Base-by-base conservation (phyloP, 1,140 invertebrate species). In the Bombus consobrinus region DNA sequence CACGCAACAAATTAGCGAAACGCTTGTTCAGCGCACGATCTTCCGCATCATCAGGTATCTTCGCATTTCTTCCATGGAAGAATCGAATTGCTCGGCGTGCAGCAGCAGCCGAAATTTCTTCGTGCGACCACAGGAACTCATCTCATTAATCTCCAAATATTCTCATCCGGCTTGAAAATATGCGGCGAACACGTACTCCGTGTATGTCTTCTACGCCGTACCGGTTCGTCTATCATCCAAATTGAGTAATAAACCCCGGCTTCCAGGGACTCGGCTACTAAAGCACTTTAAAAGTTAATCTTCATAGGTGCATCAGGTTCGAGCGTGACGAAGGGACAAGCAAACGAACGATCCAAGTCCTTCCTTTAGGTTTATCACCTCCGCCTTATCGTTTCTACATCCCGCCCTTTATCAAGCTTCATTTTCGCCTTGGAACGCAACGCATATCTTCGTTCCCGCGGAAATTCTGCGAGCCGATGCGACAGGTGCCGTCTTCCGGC, bases 161-260 rank as follows among this genome's bases (percentile, higher is more conserved):
- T 89, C 75, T 47, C 32, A 72, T 72, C 57, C 66, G 59, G 47
- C 78, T 34, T 57, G 39, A 41, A 47, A 43, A 53, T 72, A 69
- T 66, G 64, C 15, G 41, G 37, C 34, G 53, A 5, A 83, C 62
- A 62, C 81, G 72, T 57, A 68, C 76, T 34, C 39, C 62, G 34
- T 62, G 59, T n/a, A 47, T 68, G 73, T 37, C 76, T 69, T 77
- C 62, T 76, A 41, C 86, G 81, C 0, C 62, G 18, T 34, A 18
- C 32, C 39, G 87, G 88, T 93, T 90, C 91, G 92, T 93, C 90
- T 89, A 93, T 93, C 93, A 93, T 93, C 89, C 85, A 90, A 93
- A 93, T 93, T 92, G 93, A 93, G 92, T 93, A 92, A 93, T 93
- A 93, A 93, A 92, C 87, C 87, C 84, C 62, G 47, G 59, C 37